Evolutionary conservation across 1,140 invertebrate genomes (phyloP), one percentile per base, ranked within the genome.

Genomic region (Pinna nobilis): DNA sequence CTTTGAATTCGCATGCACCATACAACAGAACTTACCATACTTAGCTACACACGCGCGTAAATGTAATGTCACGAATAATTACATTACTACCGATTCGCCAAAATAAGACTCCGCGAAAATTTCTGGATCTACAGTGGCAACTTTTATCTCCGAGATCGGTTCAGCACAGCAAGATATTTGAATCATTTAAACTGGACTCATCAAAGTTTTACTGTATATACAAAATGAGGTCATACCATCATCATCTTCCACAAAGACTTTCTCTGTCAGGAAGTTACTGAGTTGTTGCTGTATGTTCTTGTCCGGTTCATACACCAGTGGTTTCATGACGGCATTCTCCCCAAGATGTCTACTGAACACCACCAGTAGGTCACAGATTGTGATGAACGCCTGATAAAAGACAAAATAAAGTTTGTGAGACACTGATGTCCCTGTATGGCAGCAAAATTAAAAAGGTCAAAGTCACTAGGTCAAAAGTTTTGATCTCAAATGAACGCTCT

Each of bases 301-400:
- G 81, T 96, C 95, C 6, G 97, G 93, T 86, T 95, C 93, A 87
- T 94, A 97, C 64, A 96, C 93, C 30, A 98, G 90, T 66, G 93
- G 91, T 60, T 93, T 92, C 70, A 91, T 63, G 57, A 80, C 70
- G 6, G 82, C 76, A 72, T 85, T 84, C 35, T 90, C 90, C 28
- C 91, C 91, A 61, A 98, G 86, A 82, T 98, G 95, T 86, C 95
- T 94, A 78, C 96, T 97, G 90, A 99, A 99, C 61, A 98, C 91
- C n/a, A 99, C 94, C 33, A 99, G 90, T 71, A 97, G 89, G 90
- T 99, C 98, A 89, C 97, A 99, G 47, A 99, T 93, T 15, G 95
- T 95, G 41, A 96, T 93, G 88, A 97, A 99, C 0, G 96, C 96
- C 93, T 95, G 84, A 35, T 89, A 88, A 57, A 82, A 74, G 4